These are phyloP conservation scores for Listronotus bonariensis DNA, from an alignment of 1,140 invertebrate genomes.

Conservation along the genomic window DNA sequence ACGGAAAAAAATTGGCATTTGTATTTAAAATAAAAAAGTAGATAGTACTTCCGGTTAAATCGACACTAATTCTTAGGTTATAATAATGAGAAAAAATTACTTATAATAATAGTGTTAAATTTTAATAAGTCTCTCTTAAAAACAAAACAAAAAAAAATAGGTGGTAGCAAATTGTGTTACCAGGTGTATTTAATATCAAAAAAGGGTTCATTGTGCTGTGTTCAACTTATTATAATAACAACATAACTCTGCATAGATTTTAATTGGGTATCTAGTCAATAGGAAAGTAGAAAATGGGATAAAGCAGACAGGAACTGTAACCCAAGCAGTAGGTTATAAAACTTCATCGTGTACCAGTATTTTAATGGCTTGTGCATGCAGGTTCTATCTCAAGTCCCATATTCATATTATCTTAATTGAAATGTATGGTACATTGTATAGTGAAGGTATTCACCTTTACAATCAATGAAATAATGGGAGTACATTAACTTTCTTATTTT, in stretches of 20 bases:
- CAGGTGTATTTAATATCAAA: no score
- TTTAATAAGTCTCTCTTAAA: no score
- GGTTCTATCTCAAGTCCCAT: constrained; percentile 26
- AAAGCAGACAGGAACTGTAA: constrained; percentile 6
- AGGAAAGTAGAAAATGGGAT: constrained; percentile 24
- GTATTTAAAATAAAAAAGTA: no score
- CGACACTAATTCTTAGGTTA: no score
- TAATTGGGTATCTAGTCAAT: constrained; percentile 16
- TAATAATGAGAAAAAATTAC: no score
- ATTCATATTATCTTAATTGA: constrained; percentile 29
- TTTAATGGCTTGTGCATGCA: constrained; percentile 20
- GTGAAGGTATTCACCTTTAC: constrained; percentile 24
- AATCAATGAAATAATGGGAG: constrained; percentile 10
- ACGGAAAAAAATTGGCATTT: no score
- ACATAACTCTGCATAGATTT: constrained; percentile 17
- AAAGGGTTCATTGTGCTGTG: neutral
- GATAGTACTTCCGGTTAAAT: no score
- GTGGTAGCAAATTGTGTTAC: no score
- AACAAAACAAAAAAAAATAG: no score
- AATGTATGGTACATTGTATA: constrained; percentile 21
- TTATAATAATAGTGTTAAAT: no score
- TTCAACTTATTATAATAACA: constrained; percentile 4
- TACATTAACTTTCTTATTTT: constrained; percentile 9
- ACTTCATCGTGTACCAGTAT: constrained; percentile 22
- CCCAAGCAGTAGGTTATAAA: constrained; percentile 22